A percentile compares a stretch with the other conserved stretches of the same genome.
phyloP scores from a whole-genome alignment of 2,888 invertebrate genomes.

The Drosophila prostipennis region DNA sequence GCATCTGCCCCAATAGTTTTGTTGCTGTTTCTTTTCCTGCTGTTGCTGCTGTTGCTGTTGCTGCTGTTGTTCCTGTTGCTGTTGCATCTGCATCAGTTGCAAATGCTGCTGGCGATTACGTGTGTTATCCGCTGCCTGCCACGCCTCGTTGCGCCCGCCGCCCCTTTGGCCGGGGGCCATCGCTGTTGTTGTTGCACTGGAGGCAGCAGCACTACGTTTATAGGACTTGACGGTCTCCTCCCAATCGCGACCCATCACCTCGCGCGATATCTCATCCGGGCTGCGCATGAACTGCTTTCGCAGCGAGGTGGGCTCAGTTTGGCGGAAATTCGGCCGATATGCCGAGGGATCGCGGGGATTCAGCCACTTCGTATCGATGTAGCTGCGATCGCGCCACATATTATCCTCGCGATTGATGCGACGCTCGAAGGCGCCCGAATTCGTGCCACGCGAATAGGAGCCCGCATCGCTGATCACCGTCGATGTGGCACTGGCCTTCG shows the following conservation, averaged over 20 bases:
- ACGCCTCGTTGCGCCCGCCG: not conserved
- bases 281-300: conserved; percentile 58
- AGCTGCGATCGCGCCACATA: conserved; percentile 44
- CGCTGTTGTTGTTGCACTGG: too few species aligned
- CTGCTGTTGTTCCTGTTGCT: not conserved
- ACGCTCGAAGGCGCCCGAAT: conserved; percentile 4
- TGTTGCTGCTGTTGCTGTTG: not conserved
- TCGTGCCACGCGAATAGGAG: not conserved
- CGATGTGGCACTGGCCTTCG: conserved; percentile 18
- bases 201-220: not conserved
- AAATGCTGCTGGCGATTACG: conserved; percentile 1
- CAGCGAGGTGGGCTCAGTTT: conserved; percentile 47
- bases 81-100: conserved; percentile 3
- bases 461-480: not conserved
- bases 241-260: conserved; percentile 48
- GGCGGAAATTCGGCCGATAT: conserved; percentile 54
- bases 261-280: conserved; percentile 53
- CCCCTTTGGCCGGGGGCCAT: too few species aligned
- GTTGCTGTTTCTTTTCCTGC: not conserved
- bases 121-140: not conserved
- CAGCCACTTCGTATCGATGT: conserved; percentile 50
- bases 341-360: conserved; percentile 33
- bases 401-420: conserved; percentile 50
- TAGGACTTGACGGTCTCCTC: conserved; percentile 27
- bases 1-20: not conserved